Evolutionary conservation across 2,888 invertebrate species (phyloP), one percentile per base, ranked within the genome.

Genomic region (Nycteola revayana): DNA sequence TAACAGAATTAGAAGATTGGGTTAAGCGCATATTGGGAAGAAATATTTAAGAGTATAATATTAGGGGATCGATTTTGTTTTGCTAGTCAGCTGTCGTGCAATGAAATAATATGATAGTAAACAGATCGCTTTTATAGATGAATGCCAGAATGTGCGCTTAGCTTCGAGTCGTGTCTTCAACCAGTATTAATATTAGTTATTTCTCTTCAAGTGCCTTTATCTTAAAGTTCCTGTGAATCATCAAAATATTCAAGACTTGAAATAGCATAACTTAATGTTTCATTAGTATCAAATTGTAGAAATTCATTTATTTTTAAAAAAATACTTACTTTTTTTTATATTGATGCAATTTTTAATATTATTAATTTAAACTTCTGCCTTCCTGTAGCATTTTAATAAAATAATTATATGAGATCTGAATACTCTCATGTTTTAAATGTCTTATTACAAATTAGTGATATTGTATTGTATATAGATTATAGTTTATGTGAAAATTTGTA

Each of bases 161-260:
- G 21, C 40, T 37, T 25, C 27, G 42, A 32, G 35, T 21, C 7
- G 22, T 32, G 40, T 46, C 35, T 46, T 45, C 48, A 24, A 43
- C 43, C 67, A 66, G 67, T 66, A 65, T 66, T 66, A 65, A 55
- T 31, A 4, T 43, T 43, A 58, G 57, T 60, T 53, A 49, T 50
- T 26, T 33, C 49, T 33, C 49, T 44, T 43, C 14, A 38, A 36
- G 55, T 58, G 55, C 57, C 58, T 60, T 60, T 46, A 40, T 50
- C 32, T 56, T 32, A 42, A 51, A 61, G 69, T 69, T 69, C 67
- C 68, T 68, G 39, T 42, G 29, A 38, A 36, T 44, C 56, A 66
- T 65, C 54, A n/a, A n/a, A n/a, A 58, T 60, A 63, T 5, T 5
- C 5, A 3, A 54, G 53, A 52, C 41, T 45, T 37, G 22, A 36